A percentile compares a stretch with the other conserved stretches of the same genome.
Conservation (phyloP, 2,113 vertebrate genomes). For the Cheirogaleus medius region DNA sequence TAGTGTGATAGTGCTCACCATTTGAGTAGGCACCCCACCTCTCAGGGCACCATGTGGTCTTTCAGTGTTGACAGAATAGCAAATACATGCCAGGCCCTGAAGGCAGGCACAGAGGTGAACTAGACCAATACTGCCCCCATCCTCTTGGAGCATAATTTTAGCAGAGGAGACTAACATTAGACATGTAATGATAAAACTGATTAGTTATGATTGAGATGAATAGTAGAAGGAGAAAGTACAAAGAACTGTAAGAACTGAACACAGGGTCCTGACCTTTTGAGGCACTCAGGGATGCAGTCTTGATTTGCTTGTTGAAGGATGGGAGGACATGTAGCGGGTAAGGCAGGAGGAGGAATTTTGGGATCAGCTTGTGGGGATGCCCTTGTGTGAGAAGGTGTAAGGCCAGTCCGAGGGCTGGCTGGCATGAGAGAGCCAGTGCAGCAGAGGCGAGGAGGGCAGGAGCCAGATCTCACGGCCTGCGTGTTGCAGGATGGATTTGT, state of each 20-base stretch:
- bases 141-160: background rate
- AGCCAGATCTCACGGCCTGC: background rate
- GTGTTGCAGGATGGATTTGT: background rate
- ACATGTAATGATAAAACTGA: background rate
- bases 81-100: background rate
- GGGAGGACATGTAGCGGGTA: background rate
- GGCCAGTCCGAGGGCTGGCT: background rate
- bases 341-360: background rate
- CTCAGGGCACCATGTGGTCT: background rate
- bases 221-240: background rate
- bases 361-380: background rate
- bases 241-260: background rate
- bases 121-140: background rate
- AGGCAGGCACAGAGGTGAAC: background rate
- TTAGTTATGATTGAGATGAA: background rate
- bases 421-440: background rate
- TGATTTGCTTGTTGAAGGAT: background rate
- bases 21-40: no score
- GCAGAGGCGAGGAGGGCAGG: background rate
- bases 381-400: background rate
- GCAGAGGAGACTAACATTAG: background rate
- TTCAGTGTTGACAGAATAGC: background rate
- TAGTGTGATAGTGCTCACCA: background rate
- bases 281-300: background rate
- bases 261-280: background rate